These are phyloP conservation scores for Phyllotis vaccarum DNA, from an alignment of 2,797 vertebrate genomes.

Conservation along the genomic window DNA sequence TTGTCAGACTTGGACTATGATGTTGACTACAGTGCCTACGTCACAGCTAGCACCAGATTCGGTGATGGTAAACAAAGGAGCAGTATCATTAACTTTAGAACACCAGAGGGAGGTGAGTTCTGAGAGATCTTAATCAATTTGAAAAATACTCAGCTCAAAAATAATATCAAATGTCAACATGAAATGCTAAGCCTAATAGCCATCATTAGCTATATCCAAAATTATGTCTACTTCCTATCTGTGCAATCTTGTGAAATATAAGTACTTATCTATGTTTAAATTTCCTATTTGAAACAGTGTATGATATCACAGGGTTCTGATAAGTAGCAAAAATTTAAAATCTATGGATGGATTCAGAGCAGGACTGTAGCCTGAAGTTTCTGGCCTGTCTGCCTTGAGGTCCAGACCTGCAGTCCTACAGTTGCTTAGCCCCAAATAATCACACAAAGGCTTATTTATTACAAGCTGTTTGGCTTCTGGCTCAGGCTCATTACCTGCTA, in stretches of 20 bases:
- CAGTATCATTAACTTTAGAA: conserved; percentile 91
- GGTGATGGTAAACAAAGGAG: conserved; percentile 93
- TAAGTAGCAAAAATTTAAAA: not conserved
- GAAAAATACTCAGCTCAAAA: conserved; percentile 21
- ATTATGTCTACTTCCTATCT: not conserved
- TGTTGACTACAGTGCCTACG: conserved; percentile 91
- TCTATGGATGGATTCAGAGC: not conserved
- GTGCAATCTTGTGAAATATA: not conserved
- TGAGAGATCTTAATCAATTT: not conserved
- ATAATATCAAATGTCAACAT: conserved; percentile 1
- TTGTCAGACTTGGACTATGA: conserved; percentile 92
- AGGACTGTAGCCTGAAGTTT: not conserved
- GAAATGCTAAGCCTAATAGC: not conserved
- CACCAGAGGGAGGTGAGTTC: conserved; percentile 92
- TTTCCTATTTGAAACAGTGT: not conserved
- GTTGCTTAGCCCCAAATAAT: too few relatives aligned
- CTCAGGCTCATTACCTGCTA: too few relatives aligned
- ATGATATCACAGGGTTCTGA: not conserved
- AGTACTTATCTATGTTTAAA: not conserved
- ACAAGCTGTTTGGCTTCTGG: too few relatives aligned
- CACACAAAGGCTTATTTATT: too few relatives aligned
- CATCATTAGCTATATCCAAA: not conserved
- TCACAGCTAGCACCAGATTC: conserved; percentile 94
- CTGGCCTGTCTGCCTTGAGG: too few relatives aligned
- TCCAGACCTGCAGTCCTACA: too few relatives aligned